A percentile compares a stretch with the other conserved stretches of the same genome.
Evolutionary conservation across 2,113 vertebrate genomes (phyloP).

Genomic region (Zapus hudsonius): DNA sequence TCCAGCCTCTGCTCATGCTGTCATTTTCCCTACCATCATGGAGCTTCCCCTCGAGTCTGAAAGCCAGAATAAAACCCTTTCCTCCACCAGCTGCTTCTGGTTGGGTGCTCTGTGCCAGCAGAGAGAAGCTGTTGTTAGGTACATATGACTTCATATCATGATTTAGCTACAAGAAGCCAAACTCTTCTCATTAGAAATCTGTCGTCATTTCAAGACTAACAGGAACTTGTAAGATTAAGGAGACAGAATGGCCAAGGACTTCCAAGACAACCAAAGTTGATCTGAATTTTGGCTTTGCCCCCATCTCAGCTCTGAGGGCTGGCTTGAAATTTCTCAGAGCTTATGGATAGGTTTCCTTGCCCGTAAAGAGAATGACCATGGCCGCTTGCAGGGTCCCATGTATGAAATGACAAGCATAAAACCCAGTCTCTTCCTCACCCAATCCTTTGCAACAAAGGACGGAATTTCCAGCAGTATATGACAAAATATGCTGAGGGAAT

Average conservation of each 20-base stretch:
- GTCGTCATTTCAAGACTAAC: neutral
- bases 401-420: neutral
- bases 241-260: neutral
- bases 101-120: too few species aligned
- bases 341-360: neutral
- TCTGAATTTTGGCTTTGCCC: neutral
- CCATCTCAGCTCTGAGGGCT: neutral
- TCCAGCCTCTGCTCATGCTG: too few species aligned
- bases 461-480: neutral
- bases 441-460: neutral
- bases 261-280: neutral
- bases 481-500: neutral
- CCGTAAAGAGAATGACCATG: neutral
- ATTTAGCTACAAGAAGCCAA: neutral
- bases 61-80: too few species aligned
- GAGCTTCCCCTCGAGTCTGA: too few species aligned
- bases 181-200: constrained; percentile 46
- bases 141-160: neutral
- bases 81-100: too few species aligned
- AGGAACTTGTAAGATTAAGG: neutral
- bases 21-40: too few species aligned
- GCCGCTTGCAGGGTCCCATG: neutral
- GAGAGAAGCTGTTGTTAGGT: neutral
- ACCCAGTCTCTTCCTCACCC: neutral
- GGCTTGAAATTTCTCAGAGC: neutral